Conservation (phyloP, 1,140 invertebrate genomes). For the Rhyzopertha dominica region DNA sequence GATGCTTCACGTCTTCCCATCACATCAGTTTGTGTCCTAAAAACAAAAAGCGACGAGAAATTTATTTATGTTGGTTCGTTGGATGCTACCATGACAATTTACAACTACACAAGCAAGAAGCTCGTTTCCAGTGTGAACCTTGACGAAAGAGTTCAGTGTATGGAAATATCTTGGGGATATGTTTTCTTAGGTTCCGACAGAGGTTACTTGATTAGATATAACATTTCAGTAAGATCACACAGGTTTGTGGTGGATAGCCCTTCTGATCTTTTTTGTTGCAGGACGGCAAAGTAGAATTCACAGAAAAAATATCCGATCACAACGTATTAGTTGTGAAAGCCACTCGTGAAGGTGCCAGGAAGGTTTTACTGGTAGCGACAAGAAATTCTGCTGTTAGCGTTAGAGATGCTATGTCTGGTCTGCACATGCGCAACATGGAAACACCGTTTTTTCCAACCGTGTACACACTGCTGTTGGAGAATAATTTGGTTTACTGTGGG, state of each 20-base stretch:
- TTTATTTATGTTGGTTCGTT: slow-evolving; percentile 22
- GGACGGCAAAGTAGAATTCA: slow-evolving; percentile 45
- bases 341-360: slow-evolving; percentile 51
- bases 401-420: slow-evolving; percentile 50
- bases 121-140: slow-evolving; percentile 17
- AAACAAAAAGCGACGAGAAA: slow-evolving; percentile 1
- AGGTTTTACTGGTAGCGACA: slow-evolving; percentile 51
- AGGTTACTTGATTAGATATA: slow-evolving; percentile 49
- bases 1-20: no score
- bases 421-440: slow-evolving; percentile 44
- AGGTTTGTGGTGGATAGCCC: slow-evolving; percentile 8
- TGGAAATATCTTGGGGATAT: slow-evolving; percentile 50
- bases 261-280: slow-evolving; percentile 40
- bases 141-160: slow-evolving; percentile 49
- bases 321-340: slow-evolving; percentile 51
- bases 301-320: slow-evolving; percentile 46
- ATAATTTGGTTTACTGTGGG: slow-evolving; percentile 38
- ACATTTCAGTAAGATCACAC: slow-evolving; percentile 44
- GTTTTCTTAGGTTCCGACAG: slow-evolving; percentile 51
- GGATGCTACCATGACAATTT: slow-evolving; percentile 11
- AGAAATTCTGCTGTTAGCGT: slow-evolving; percentile 51
- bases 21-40: slow-evolving; percentile 16
- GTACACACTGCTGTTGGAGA: slow-evolving; percentile 34
- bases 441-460: slow-evolving; percentile 29
- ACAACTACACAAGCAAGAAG: slow-evolving; percentile 17